These are phyloP conservation scores for Lucilia cuprina DNA, from an alignment of 1,140 invertebrate genomes.

Conservation along the genomic window DNA sequence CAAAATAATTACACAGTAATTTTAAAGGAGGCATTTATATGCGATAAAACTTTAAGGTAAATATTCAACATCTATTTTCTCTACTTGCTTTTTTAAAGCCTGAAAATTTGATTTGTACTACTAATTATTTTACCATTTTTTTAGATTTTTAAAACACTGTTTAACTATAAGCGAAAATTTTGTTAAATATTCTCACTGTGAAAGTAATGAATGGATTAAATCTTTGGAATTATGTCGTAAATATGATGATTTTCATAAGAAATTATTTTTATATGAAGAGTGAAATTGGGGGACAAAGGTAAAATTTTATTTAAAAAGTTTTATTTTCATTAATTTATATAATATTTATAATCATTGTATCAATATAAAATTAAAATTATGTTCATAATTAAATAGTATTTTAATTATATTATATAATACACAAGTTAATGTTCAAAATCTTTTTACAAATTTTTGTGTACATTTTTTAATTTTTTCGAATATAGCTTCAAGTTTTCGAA, in stretches of 20 bases:
- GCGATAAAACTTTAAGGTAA: constrained; percentile 21
- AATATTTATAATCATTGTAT: too few relatives aligned
- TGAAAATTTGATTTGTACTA: not conserved
- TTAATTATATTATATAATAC: too few relatives aligned
- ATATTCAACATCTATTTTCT: too few relatives aligned
- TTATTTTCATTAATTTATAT: too few relatives aligned
- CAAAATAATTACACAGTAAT: not conserved
- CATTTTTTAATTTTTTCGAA: too few relatives aligned
- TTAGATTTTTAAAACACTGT: constrained; percentile 37
- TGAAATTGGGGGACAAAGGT: not conserved
- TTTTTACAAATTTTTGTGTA: too few relatives aligned
- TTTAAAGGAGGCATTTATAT: not conserved
- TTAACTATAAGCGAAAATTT: constrained; percentile 39
- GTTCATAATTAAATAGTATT: too few relatives aligned
- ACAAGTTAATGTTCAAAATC: too few relatives aligned
- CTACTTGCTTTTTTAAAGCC: not conserved
- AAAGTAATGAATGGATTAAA: constrained; percentile 42
- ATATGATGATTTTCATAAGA: constrained; percentile 9
- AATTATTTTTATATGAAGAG: not conserved
- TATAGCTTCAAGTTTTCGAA: too few relatives aligned
- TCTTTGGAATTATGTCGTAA: constrained; percentile 33
- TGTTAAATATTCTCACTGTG: constrained; percentile 35
- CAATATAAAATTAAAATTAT: too few relatives aligned
- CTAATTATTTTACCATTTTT: not conserved
- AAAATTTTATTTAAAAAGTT: too few relatives aligned